Evolutionary conservation across 2,797 vertebrate species (phyloP), one percentile per base, ranked within the genome.

Genomic region (Nasua narica): DNA sequence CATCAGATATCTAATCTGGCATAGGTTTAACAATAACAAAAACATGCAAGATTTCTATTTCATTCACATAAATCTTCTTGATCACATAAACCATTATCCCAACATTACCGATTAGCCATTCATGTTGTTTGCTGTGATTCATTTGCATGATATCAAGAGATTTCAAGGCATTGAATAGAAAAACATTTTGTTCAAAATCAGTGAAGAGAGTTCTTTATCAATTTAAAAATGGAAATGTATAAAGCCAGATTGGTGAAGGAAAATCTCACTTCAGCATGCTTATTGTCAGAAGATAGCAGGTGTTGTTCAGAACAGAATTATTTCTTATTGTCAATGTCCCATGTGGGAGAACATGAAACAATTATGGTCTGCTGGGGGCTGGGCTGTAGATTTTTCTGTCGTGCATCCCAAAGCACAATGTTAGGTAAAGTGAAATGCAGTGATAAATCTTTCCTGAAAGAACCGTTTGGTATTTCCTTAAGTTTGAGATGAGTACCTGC

Each of bases 91-190:
- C 21, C 43, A 58, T 86, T 95, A 96, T 77, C 62, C 67, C 72
- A 82, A 83, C 11, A 74, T 74, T 52, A 87, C 40, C 48, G 84
- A 90, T 97, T 94, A 97, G 25, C 9, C 40, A 56, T 90, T 94
- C 56, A 48, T 35, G n/a, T 32, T 89, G 7, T 67, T 89, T 72
- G 52, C 54, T 74, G 16, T 58, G 70, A 92, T 89, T 94, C 43
- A 90, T 90, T 83, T 94, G 32, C 25, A 93, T 50, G 54, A 85
- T 84, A 43, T 88, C 67, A 90, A 96, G 65, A 77, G 76, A 91
- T 72, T 69, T 25, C 16, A 90, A 82, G 11, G 9, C 52, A 88
- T 7, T 58, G 50, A 85, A 85, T 60, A 58, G 81, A 86, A 89
- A 91, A 40, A 87, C 54, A 48, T 35, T 74, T 69, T 87, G 2